Evolutionary conservation across 2,888 invertebrate species (phyloP).

Genomic region (Rotaria socialis): DNA sequence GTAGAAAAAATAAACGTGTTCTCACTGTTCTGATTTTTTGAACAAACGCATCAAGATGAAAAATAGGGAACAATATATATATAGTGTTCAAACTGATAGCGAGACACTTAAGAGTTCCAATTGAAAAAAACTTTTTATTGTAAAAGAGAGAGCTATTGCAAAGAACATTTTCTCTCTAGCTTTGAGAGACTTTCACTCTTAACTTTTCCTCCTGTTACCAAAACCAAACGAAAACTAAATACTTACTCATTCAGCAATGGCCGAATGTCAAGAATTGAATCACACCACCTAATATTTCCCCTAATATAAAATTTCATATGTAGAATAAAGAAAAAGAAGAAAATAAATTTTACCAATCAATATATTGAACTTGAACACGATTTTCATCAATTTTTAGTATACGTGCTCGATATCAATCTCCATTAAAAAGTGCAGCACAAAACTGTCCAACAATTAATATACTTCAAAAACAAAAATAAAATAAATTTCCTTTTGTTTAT

Average conservation of each 20-base stretch:
- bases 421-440: background rate
- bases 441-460: background rate
- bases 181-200: too few relatives aligned
- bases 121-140: too few relatives aligned
- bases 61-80: too few relatives aligned
- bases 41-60: too few relatives aligned
- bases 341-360: background rate
- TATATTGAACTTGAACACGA: background rate
- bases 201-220: too few relatives aligned
- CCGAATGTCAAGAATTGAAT: background rate
- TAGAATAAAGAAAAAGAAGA: background rate
- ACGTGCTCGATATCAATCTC: slow-evolving; percentile 8
- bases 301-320: background rate
- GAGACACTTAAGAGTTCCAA: too few relatives aligned
- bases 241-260: background rate
- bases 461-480: background rate
- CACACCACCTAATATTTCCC: background rate
- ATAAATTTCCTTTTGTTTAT: background rate
- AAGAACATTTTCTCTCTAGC: too few relatives aligned
- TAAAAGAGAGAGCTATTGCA: too few relatives aligned
- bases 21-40: too few relatives aligned
- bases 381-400: background rate
- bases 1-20: too few relatives aligned
- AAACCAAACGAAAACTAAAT: background rate
- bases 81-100: too few relatives aligned